Conservation (phyloP, 35 echinoderm and acorn worm genomes). For the Ptychodera flava region DNA sequence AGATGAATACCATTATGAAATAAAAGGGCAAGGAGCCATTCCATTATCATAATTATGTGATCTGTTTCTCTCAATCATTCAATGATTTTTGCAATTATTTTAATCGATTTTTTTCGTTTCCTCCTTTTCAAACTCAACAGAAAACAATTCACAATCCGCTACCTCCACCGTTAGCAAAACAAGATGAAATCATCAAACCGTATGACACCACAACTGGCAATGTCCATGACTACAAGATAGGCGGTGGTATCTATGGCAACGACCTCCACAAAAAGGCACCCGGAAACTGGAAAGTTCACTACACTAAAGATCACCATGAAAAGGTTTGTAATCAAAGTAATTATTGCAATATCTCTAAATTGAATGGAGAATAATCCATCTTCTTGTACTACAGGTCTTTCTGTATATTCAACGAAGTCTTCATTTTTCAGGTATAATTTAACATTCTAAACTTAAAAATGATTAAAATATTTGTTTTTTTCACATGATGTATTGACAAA, state of each 20-base stretch:
- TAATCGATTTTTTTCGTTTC: slow-evolving; percentile 12
- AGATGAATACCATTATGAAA: no score
- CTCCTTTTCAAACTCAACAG: no score
- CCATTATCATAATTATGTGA: no score
- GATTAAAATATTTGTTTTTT: no score
- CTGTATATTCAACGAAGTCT: not conserved
- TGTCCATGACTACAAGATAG: slow-evolving; percentile 82
- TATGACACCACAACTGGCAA: slow-evolving; percentile 86
- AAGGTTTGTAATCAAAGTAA: slow-evolving; percentile 50
- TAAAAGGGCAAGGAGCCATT: no score
- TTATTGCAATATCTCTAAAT: not conserved
- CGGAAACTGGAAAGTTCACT: slow-evolving; percentile 85
- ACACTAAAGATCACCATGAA: slow-evolving; percentile 89
- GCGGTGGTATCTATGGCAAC: slow-evolving; percentile 69
- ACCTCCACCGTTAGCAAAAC: slow-evolving; percentile 86
- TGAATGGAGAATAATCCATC: not conserved
- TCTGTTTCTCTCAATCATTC: not conserved
- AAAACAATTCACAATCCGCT: slow-evolving; percentile 91
- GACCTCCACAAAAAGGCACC: slow-evolving; percentile 76
- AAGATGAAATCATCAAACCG: slow-evolving; percentile 99
- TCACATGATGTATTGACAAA: no score
- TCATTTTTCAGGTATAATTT: no score
- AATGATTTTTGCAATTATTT: not conserved
- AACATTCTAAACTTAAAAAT: no score
- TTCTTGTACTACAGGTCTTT: not conserved